Conservation (phyloP, 1,140 invertebrate genomes). For the Ptiloglossa arizonensis region DNA sequence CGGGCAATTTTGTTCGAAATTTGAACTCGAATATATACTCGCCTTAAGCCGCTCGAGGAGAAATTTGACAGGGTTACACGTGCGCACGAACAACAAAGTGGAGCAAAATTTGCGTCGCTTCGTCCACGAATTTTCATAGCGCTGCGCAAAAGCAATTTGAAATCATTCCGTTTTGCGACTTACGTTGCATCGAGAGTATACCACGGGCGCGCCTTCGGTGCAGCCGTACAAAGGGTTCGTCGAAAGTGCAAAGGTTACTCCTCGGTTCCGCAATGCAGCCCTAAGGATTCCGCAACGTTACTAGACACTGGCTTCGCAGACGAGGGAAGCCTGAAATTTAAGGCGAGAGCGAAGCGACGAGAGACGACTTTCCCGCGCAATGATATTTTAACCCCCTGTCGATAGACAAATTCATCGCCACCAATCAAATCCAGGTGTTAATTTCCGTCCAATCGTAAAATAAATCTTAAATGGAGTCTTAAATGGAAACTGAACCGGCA, state of each 20-base stretch:
- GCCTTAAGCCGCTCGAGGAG: background rate
- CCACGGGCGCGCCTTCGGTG: background rate
- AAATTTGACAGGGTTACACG: background rate
- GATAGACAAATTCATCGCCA: background rate
- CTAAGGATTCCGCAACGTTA: conserved; percentile 49
- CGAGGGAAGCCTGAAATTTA: conserved; percentile 11
- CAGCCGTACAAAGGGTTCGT: conserved; percentile 39
- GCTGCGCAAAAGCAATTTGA: background rate
- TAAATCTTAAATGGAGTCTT: background rate
- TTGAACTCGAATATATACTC: background rate
- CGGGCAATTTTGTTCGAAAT: background rate
- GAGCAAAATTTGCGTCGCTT: background rate
- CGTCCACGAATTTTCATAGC: background rate
- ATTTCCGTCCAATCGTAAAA: background rate
- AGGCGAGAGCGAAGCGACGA: conserved; percentile 9
- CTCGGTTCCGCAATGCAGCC: conserved; percentile 13
- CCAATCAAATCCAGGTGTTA: background rate
- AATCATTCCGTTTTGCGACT: background rate
- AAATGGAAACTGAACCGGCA: background rate
- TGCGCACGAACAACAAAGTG: no score
- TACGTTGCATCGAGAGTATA: background rate
- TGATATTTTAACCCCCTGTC: background rate
- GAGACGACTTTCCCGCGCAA: conserved; percentile 14
- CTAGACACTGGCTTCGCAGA: conserved; percentile 27
- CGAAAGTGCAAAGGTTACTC: conserved; percentile 31